Conservation (phyloP, 2,888 invertebrate genomes). For the Lymantria monacha region DNA sequence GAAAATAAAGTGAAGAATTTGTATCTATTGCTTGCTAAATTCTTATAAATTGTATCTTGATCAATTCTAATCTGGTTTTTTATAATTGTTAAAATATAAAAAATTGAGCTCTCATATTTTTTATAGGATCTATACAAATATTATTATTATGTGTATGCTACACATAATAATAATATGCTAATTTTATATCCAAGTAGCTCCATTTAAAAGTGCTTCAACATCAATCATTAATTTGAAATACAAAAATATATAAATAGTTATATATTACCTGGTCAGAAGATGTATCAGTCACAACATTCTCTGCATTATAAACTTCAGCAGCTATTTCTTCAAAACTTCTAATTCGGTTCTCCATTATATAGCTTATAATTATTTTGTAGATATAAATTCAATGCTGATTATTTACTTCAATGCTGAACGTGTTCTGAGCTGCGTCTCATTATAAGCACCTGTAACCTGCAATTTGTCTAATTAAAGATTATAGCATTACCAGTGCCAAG, state of each 20-base stretch:
- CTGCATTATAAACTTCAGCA: conserved; percentile 80
- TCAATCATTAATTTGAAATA: too few relatives aligned
- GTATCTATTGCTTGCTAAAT: too few relatives aligned
- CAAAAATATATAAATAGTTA: not conserved
- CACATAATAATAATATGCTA: too few relatives aligned
- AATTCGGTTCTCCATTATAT: conserved; percentile 62
- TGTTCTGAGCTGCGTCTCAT: conserved; percentile 20
- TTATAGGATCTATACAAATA: too few relatives aligned
- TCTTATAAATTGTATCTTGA: too few relatives aligned
- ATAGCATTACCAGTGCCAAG: conserved; percentile 22
- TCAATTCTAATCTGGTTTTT: too few relatives aligned
- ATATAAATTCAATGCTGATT: not conserved
- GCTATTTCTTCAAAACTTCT: conserved; percentile 61
- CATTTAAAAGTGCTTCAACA: too few relatives aligned
- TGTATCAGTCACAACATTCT: conserved; percentile 73
- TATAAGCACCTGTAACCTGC: conserved; percentile 27
- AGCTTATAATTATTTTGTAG: not conserved
- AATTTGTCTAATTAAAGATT: conserved; percentile 21
- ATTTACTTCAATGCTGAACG: conserved; percentile 15
- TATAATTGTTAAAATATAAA: too few relatives aligned
- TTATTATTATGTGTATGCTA: too few relatives aligned
- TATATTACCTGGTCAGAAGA: conserved; percentile 65
- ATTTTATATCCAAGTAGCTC: too few relatives aligned
- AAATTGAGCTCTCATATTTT: too few relatives aligned
- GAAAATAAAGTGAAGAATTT: too few relatives aligned